These are phyloP conservation scores for Muscicapa striata DNA, from an alignment of 2,797 vertebrate genomes.

Conservation along the genomic window DNA sequence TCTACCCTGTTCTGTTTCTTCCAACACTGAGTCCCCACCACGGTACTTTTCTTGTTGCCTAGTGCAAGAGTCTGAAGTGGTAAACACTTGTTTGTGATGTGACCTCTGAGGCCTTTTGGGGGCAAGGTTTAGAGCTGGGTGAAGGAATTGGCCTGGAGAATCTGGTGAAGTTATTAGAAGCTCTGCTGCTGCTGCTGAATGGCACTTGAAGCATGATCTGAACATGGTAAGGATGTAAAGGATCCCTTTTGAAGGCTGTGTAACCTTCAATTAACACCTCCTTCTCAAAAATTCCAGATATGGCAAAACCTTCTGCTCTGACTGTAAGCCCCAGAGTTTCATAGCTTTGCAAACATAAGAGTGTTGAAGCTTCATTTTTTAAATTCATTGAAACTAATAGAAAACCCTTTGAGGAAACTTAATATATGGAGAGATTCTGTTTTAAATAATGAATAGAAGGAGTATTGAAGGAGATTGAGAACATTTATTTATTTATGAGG, in stretches of 20 bases:
- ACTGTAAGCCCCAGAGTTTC: not conserved
- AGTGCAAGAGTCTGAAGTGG: not conserved
- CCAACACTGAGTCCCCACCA: not conserved
- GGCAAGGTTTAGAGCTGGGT: not conserved
- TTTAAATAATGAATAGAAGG: conserved; percentile 46
- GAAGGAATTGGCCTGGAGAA: not conserved
- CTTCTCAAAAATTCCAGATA: not conserved
- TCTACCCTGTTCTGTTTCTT: not conserved
- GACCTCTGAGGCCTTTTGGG: not conserved
- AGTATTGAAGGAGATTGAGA: conserved; percentile 54
- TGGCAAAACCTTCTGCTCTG: not conserved
- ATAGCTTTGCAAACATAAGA: not conserved
- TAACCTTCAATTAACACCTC: not conserved
- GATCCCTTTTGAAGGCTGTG: not conserved
- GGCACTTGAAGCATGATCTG: not conserved
- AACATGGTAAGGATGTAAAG: not conserved
- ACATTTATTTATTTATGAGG: conserved; percentile 55
- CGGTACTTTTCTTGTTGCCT: not conserved
- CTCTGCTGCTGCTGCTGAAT: not conserved
- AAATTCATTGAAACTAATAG: conserved; percentile 52
- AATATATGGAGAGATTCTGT: conserved; percentile 18
- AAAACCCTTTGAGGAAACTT: conserved; percentile 50
- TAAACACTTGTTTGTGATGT: not conserved
- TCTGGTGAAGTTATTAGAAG: not conserved
- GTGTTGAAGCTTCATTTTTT: not conserved